Percentiles rank a stretch among this genome's conserved stretches.
Evolutionary conservation across 2,113 vertebrate species (phyloP).

Genomic region (Mobula birostris): DNA sequence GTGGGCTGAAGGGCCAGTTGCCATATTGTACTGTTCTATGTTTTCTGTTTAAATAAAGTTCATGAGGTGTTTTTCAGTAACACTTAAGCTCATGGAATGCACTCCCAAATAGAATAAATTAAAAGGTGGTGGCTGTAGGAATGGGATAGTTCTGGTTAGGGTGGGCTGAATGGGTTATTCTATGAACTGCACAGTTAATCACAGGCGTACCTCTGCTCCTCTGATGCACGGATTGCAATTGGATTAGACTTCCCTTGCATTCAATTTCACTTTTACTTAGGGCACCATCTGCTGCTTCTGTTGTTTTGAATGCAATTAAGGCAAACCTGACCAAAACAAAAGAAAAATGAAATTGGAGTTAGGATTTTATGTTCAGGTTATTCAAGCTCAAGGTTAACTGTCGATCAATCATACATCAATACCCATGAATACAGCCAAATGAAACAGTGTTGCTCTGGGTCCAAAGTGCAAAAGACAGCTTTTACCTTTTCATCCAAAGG

Average conservation of each 20-base stretch:
- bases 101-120: background rate
- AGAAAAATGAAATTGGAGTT: background rate
- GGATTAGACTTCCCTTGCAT: background rate
- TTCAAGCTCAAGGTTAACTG: too few relatives aligned
- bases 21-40: too few relatives aligned
- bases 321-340: background rate
- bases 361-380: too few relatives aligned
- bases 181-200: background rate
- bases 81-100: background rate
- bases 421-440: too few relatives aligned
- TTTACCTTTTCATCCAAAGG: too few relatives aligned
- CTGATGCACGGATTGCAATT: background rate
- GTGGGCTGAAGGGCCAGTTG: too few relatives aligned
- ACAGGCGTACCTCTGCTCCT: background rate
- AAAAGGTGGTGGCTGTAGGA: background rate
- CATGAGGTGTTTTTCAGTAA: background rate
- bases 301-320: background rate
- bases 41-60: background rate
- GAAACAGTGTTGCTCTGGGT: too few relatives aligned
- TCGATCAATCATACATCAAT: too few relatives aligned
- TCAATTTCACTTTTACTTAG: background rate
- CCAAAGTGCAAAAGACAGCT: too few relatives aligned
- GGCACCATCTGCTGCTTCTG: background rate
- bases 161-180: too few relatives aligned
- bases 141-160: background rate